A percentile compares a stretch with the other conserved stretches of the same genome.
phyloP scores from a whole-genome alignment of 2,888 invertebrate genomes.

The Tuberolachnus salignus region DNA sequence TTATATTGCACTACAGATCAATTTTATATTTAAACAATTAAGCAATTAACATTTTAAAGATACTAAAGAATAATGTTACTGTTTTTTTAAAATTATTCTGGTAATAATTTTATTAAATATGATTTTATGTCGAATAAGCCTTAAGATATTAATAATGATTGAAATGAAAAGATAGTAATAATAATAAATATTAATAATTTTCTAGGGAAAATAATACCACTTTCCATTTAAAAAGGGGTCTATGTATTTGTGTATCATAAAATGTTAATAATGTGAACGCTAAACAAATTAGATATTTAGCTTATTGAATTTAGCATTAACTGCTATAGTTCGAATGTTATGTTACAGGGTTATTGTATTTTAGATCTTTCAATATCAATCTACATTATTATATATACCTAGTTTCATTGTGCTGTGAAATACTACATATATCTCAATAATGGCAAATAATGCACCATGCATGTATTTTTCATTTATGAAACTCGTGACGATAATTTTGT shows the following conservation, averaged over 20 bases:
- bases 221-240: too few species aligned
- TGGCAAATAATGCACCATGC: conserved; percentile 42
- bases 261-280: background rate
- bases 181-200: too few species aligned
- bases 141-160: too few species aligned
- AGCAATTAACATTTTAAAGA: too few species aligned
- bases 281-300: background rate
- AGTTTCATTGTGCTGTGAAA: conserved; percentile 40
- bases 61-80: background rate
- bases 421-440: conserved; percentile 35
- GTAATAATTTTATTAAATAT: too few species aligned
- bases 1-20: too few species aligned
- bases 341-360: conserved; percentile 48
- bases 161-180: too few species aligned
- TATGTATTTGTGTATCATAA: background rate
- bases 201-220: too few species aligned
- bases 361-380: conserved; percentile 27
- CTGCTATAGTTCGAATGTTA: conserved; percentile 34
- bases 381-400: conserved; percentile 5
- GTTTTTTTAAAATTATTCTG: background rate
- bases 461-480: conserved; percentile 44
- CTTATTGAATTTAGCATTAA: conserved; percentile 30
- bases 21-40: too few species aligned
- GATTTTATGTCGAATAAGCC: too few species aligned
- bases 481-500: conserved; percentile 28